phyloP scores from a whole-genome alignment of 2,113 vertebrate genomes.

The Mobula birostris region DNA sequence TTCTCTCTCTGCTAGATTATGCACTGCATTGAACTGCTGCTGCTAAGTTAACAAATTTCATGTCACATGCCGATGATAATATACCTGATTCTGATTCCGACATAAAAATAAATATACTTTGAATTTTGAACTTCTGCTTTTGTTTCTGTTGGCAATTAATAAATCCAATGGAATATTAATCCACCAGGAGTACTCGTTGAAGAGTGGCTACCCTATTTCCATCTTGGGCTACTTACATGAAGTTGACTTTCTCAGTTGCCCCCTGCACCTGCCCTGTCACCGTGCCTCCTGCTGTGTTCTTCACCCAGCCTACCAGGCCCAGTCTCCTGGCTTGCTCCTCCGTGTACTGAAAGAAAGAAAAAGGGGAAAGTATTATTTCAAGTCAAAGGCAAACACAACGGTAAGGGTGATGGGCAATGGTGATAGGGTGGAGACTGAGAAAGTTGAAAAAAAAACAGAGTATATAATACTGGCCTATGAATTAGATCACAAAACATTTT shows the following conservation, averaged over 20 bases:
- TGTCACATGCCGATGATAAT: too few species aligned
- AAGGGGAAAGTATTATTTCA: not conserved
- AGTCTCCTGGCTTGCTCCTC: conserved; percentile 47
- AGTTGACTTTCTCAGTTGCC: conserved; percentile 44
- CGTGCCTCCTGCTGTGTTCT: conserved; percentile 48
- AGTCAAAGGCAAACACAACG: not conserved
- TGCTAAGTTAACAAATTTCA: too few species aligned
- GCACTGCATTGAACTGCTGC: too few species aligned
- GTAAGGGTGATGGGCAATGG: too few species aligned
- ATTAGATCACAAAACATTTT: too few species aligned
- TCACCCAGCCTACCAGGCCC: conserved; percentile 50
- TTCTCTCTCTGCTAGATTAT: too few species aligned
- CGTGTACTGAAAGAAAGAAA: conserved; percentile 44
- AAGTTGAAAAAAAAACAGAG: not conserved
- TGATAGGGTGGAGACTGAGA: not conserved
- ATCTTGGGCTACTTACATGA: conserved; percentile 45
- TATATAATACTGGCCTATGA: not conserved
- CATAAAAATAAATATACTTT: too few species aligned
- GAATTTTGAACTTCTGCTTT: not conserved
- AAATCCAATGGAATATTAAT: not conserved
- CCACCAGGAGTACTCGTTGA: not conserved
- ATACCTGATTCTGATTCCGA: too few species aligned
- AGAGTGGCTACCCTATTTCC: not conserved
- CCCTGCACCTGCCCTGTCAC: conserved; percentile 51
- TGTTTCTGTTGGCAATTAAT: not conserved